phyloP scores from a whole-genome alignment of 2,113 vertebrate genomes.

The Boleophthalmus pectinirostris region DNA sequence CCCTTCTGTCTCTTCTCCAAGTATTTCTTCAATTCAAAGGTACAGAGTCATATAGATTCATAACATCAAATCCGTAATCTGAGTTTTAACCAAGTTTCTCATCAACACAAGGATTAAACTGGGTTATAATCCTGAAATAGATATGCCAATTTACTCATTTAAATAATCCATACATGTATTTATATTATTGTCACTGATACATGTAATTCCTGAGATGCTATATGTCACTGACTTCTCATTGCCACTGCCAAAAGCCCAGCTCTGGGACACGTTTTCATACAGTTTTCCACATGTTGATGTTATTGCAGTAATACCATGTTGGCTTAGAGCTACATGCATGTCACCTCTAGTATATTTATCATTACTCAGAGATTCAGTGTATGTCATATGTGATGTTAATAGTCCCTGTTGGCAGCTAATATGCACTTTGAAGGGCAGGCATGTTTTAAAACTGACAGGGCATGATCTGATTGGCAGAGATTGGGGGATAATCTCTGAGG shows the following conservation, averaged over 20 bases:
- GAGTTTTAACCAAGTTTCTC: background rate
- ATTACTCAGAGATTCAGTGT: conserved; percentile 18
- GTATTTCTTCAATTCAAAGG: background rate
- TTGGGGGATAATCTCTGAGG: conserved; percentile 16
- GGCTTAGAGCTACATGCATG: conserved; percentile 17
- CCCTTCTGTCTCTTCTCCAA: background rate
- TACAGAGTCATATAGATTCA: no score
- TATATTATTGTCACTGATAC: background rate
- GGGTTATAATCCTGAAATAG: background rate
- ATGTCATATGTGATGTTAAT: conserved; percentile 27
- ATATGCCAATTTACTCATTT: background rate
- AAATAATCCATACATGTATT: background rate
- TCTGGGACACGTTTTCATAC: background rate
- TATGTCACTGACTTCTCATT: background rate
- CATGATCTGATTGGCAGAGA: conserved; percentile 2
- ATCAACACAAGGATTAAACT: background rate
- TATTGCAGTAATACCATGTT: conserved; percentile 19
- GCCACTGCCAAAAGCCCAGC: background rate
- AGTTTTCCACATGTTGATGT: conserved; percentile 7
- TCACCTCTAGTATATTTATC: conserved; percentile 16
- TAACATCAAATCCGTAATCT: background rate
- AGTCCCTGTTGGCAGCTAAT: conserved; percentile 35
- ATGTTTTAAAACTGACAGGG: conserved; percentile 10
- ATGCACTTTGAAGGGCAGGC: conserved; percentile 24
- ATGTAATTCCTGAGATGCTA: background rate